These are phyloP conservation scores for Adela reaumurella DNA, from an alignment of 2,888 invertebrate genomes.

Conservation along the genomic window DNA sequence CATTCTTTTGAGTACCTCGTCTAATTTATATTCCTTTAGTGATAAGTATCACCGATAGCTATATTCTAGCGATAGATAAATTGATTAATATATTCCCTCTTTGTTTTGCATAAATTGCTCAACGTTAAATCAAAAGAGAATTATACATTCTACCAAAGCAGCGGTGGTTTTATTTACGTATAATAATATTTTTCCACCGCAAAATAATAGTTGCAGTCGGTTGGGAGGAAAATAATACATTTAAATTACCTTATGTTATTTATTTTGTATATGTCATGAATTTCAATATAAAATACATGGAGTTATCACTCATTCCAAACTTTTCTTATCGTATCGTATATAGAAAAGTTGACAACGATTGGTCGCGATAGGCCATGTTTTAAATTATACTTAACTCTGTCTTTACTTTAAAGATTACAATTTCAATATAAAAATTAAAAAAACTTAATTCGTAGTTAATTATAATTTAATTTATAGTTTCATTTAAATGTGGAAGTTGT, in stretches of 20 bases:
- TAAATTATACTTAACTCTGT: not conserved
- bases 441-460: not conserved
- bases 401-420: not conserved
- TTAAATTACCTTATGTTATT: too few relatives aligned
- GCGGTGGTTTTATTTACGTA: too few relatives aligned
- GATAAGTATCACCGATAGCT: not conserved
- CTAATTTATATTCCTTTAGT: not conserved
- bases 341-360: not conserved
- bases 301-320: not conserved
- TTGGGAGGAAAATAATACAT: too few relatives aligned
- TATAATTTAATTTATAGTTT: not conserved
- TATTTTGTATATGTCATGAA: not conserved
- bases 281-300: not conserved
- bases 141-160: too few relatives aligned
- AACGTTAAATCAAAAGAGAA: too few relatives aligned
- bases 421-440: not conserved
- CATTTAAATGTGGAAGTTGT: not conserved
- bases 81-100: not conserved
- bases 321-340: not conserved
- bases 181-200: too few relatives aligned
- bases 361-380: not conserved
- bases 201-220: too few relatives aligned
- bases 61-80: not conserved
- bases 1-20: not conserved
- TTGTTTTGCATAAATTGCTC: too few relatives aligned